phyloP scores from a whole-genome alignment of 2,888 invertebrate genomes.

The Halictus ligatus region DNA sequence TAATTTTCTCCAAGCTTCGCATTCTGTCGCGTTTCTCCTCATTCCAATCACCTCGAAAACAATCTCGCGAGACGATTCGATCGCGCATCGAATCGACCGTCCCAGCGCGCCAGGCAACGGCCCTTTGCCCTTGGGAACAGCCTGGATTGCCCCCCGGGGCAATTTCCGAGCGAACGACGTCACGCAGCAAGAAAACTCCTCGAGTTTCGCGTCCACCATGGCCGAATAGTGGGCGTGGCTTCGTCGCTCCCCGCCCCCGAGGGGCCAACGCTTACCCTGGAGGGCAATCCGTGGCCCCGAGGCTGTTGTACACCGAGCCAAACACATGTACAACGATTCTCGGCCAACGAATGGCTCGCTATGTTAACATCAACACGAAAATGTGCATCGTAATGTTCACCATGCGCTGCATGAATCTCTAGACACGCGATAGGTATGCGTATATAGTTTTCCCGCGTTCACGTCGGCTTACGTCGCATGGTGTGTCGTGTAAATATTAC shows the following conservation, averaged over 20 bases:
- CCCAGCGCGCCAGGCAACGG: neutral
- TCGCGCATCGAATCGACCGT: neutral
- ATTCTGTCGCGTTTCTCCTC: neutral
- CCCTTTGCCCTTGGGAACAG: neutral
- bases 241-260: neutral
- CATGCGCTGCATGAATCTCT: constrained; percentile 39
- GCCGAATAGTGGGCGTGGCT: neutral
- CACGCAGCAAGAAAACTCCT: neutral
- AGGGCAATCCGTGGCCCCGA: neutral
- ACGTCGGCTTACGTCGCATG: constrained; percentile 50
- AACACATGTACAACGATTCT: constrained; percentile 31
- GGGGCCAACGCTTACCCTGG: neutral
- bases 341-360: constrained; percentile 50
- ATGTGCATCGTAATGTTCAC: constrained; percentile 50
- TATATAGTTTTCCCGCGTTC: constrained; percentile 49
- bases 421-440: constrained; percentile 51
- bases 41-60: constrained; percentile 4
- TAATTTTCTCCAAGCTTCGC: constrained; percentile 18
- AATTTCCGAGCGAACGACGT: neutral
- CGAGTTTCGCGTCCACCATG: neutral
- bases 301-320: constrained; percentile 4
- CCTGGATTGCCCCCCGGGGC: neutral
- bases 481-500: constrained; percentile 73
- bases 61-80: constrained; percentile 18
- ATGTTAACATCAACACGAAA: constrained; percentile 56